Evolutionary conservation across 2,888 invertebrate species (phyloP).

Genomic region (Temnothorax ravouxi): DNA sequence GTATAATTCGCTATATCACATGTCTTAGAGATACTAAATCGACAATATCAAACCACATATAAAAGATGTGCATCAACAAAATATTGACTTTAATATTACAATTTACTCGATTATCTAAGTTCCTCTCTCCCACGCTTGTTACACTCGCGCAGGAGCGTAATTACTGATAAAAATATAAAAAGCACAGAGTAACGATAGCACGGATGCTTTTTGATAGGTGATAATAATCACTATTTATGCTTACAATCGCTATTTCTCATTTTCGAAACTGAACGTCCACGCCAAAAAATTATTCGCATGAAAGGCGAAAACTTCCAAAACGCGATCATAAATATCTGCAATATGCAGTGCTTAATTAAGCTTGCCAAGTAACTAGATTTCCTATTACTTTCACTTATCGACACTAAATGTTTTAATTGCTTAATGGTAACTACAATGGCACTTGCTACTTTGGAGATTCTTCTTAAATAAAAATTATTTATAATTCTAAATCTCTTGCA

Average conservation of each 20-base stretch:
- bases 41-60: slow-evolving; percentile 14
- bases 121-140: background rate
- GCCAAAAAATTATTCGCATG: background rate
- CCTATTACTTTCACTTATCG: background rate
- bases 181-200: background rate
- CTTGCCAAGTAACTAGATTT: background rate
- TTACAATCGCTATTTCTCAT: background rate
- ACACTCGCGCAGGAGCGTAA: background rate
- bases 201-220: background rate
- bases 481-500: slow-evolving; percentile 6
- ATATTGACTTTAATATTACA: slow-evolving; percentile 11
- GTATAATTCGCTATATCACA: slow-evolving; percentile 23
- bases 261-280: background rate
- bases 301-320: background rate
- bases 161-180: background rate
- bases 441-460: slow-evolving; percentile 22
- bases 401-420: slow-evolving; percentile 5
- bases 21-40: background rate
- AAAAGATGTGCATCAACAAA: background rate
- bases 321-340: background rate
- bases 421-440: slow-evolving; percentile 10
- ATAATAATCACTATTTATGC: background rate
- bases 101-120: background rate
- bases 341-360: slow-evolving; percentile 29
- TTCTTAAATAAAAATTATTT: slow-evolving; percentile 25